These are phyloP conservation scores for Ptychodera flava DNA, from an alignment of 35 echinoderm and acorn worm species.

Conservation along the genomic window DNA sequence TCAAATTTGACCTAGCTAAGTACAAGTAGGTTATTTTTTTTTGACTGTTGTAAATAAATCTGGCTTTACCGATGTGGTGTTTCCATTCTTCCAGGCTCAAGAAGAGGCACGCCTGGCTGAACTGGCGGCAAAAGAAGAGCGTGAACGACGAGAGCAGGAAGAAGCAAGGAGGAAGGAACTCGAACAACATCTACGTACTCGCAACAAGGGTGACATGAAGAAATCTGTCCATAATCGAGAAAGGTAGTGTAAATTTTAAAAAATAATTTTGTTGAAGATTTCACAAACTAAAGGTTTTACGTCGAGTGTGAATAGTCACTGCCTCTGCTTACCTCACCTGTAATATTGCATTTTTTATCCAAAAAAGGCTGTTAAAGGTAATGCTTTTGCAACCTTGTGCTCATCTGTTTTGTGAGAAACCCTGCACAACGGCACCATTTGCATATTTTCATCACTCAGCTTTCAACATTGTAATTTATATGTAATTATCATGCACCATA, in stretches of 20 bases:
- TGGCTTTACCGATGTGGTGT: too few species aligned
- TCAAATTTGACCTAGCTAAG: too few species aligned
- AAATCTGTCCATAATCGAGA: conserved; percentile 65
- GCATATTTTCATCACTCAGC: too few species aligned
- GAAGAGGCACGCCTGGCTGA: conserved; percentile 34
- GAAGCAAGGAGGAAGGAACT: conserved; percentile 18
- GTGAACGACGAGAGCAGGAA: conserved; percentile 26
- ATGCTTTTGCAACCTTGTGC: not conserved
- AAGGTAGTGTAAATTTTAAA: conserved; percentile 22
- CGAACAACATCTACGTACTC: conserved; percentile 39
- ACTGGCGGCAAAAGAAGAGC: conserved; percentile 32
- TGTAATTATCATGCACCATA: not conserved
- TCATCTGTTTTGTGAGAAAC: not conserved
- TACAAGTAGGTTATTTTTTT: not conserved
- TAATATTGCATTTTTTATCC: not conserved
- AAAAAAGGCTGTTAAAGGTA: not conserved
- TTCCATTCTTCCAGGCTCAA: conserved; percentile 29
- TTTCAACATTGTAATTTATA: not conserved
- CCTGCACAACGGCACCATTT: too few species aligned
- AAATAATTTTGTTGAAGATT: not conserved
- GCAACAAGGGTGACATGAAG: conserved; percentile 49
- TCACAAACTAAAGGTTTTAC: not conserved
- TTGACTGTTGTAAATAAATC: not conserved
- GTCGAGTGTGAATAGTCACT: not conserved
- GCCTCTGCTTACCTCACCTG: not conserved